These are phyloP conservation scores for Icerya purchasi DNA, from an alignment of 2,888 invertebrate genomes.

Conservation along the genomic window DNA sequence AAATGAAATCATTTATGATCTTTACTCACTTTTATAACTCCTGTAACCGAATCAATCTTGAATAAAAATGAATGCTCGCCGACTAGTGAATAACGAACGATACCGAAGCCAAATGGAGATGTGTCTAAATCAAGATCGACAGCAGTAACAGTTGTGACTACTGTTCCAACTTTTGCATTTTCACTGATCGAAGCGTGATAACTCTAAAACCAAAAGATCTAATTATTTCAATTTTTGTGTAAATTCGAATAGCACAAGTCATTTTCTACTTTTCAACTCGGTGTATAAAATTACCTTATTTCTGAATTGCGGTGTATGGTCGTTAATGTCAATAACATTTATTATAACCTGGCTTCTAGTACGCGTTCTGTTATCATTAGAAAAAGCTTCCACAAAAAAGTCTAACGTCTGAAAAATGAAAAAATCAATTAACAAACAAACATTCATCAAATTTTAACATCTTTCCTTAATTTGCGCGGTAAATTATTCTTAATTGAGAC, in stretches of 20 bases:
- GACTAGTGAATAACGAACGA: constrained; percentile 44
- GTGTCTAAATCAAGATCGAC: constrained; percentile 43
- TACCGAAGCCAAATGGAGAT: constrained; percentile 41
- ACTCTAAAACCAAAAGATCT: constrained; percentile 26
- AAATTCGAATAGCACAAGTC: too few species aligned
- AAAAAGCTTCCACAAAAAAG: constrained; percentile 28
- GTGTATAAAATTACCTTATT: constrained; percentile 36
- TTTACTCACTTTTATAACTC: constrained; percentile 36
- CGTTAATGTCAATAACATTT: constrained; percentile 48
- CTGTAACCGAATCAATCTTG: constrained; percentile 43
- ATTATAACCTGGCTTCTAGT: constrained; percentile 19
- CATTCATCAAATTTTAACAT: too few species aligned
- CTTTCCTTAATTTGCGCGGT: too few species aligned
- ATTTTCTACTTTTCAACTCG: too few species aligned
- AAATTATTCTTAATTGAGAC: too few species aligned
- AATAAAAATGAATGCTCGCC: constrained; percentile 55
- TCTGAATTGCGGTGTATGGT: constrained; percentile 41
- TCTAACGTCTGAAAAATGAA: constrained; percentile 24
- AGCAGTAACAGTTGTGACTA: constrained; percentile 44
- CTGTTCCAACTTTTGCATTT: constrained; percentile 41
- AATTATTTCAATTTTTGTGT: too few species aligned
- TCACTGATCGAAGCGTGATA: constrained; percentile 50
- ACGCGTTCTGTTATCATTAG: constrained; percentile 25
- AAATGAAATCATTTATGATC: neutral
- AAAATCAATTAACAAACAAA: neutral